Conservation (phyloP, 2,888 invertebrate genomes). For the Melanotus villosus region DNA sequence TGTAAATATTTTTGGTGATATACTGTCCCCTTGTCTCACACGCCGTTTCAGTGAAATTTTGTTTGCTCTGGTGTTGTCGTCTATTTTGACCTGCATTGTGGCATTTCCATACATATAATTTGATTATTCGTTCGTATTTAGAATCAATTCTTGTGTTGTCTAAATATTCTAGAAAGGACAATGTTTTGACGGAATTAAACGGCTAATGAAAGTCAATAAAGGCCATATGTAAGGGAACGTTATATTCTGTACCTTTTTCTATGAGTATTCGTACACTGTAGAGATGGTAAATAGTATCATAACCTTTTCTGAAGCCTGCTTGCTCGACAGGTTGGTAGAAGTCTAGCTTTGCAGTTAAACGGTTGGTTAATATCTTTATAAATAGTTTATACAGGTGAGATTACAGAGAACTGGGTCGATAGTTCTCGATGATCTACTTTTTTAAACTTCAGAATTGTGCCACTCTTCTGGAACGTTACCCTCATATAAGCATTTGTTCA, state of each 20-base stretch:
- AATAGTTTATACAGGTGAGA: too few relatives aligned
- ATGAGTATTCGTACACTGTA: neutral
- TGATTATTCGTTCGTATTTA: neutral
- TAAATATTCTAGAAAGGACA: neutral
- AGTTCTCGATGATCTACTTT: too few relatives aligned
- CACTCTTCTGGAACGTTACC: neutral
- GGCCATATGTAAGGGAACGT: neutral
- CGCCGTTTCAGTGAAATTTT: too few relatives aligned
- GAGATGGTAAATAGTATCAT: neutral
- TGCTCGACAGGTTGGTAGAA: neutral
- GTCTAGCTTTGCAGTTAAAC: neutral
- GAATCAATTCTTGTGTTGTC: neutral
- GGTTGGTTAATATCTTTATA: neutral
- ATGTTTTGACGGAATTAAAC: neutral
- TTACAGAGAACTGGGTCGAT: too few relatives aligned
- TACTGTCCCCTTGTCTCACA: too few relatives aligned
- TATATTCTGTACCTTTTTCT: neutral
- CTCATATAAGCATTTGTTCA: too few relatives aligned
- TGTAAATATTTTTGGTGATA: too few relatives aligned
- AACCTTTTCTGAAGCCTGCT: neutral
- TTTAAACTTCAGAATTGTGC: neutral
- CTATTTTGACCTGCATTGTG: neutral
- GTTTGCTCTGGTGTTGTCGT: too few relatives aligned
- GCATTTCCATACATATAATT: neutral
- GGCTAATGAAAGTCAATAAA: neutral